phyloP scores from a whole-genome alignment of 1,140 invertebrate species.

The Oncopeltus fasciatus region DNA sequence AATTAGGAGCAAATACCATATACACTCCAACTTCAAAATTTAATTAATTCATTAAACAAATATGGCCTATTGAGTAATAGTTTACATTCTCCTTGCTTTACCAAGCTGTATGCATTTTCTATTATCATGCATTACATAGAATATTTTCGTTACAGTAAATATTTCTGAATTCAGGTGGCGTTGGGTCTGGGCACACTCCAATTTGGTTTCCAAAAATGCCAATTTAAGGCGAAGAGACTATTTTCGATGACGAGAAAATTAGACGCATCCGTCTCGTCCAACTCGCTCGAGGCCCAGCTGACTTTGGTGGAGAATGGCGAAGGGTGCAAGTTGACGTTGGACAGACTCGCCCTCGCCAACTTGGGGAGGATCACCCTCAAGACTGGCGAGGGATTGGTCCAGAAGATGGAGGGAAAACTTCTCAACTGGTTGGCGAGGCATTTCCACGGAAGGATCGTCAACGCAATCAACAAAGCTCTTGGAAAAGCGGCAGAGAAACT shows the following conservation, averaged over 20 bases:
- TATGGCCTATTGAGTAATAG: too few relatives aligned
- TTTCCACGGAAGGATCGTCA: conserved; percentile 1
- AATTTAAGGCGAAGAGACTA: conserved; percentile 2
- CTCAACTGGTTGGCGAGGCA: not conserved
- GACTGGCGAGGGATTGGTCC: conserved; percentile 11
- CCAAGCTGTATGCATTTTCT: too few relatives aligned
- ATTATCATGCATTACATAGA: too few relatives aligned
- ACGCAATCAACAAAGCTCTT: not conserved
- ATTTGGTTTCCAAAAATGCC: not conserved
- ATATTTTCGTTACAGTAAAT: too few relatives aligned
- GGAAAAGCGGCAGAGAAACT: not conserved
- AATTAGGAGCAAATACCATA: too few relatives aligned
- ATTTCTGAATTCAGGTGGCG: too few relatives aligned
- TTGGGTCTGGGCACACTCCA: conserved; percentile 5
- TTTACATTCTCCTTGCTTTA: too few relatives aligned
- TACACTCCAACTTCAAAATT: too few relatives aligned
- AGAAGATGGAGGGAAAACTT: conserved; percentile 12
- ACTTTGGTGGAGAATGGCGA: not conserved
- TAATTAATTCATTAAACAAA: too few relatives aligned
- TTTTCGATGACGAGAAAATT: conserved; percentile 1
- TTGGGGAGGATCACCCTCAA: conserved; percentile 9
- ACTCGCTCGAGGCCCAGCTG: conserved; percentile 11
- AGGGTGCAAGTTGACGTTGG: not conserved
- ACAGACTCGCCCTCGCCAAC: not conserved
- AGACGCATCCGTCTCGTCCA: not conserved